Evolutionary conservation across 2,113 vertebrate genomes (phyloP), one percentile per base, ranked within the genome.

Genomic region (Plecotus auritus): DNA sequence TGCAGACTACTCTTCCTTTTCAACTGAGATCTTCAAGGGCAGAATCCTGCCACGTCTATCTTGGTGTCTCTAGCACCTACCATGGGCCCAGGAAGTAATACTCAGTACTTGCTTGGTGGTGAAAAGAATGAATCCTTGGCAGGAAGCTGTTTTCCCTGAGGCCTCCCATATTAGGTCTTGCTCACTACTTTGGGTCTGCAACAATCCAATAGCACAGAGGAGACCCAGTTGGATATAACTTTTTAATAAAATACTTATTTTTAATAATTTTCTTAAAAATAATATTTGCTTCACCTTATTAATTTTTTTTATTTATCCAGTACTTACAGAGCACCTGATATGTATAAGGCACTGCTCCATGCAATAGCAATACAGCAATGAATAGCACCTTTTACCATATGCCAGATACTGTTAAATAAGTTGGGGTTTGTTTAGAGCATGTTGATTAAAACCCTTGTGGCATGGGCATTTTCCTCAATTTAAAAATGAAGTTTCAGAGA

Each of bases 401-500:
- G 37, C n/a, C 42, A 42, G 70, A 77, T 51, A 42, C 40, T 89
- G 23, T 66, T 47, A 23, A 61, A 61, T 85, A 23, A 49, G 42
- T 76, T 47, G 18, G 35, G n/a, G 30, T 76, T 70, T 77, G 61
- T 70, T 86, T 59, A 73, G 18, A 70, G 69, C 69, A 56, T 85
- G 26, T 74, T 78, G 32, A 61, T 83, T 83, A 83, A 26, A 90
- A 73, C 16, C 8, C 16, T 9, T 73, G 35, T 73, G 32, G 18
- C 26, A 32, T 35, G 45, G 26, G 7, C 16, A 40, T 78, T 84
- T 74, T 69, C 16, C 40, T 47, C 42, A 85, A 47, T 56, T 61
- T 66, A 45, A 85, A 93, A 88, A 87, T 73, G 47, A 87, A 81
- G 17, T 90, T 78, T 95, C 54, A 11, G 17, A 93, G 37, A 88